Base-by-base conservation (phyloP, 2,113 vertebrate genomes). In the Micromys minutus region DNA sequence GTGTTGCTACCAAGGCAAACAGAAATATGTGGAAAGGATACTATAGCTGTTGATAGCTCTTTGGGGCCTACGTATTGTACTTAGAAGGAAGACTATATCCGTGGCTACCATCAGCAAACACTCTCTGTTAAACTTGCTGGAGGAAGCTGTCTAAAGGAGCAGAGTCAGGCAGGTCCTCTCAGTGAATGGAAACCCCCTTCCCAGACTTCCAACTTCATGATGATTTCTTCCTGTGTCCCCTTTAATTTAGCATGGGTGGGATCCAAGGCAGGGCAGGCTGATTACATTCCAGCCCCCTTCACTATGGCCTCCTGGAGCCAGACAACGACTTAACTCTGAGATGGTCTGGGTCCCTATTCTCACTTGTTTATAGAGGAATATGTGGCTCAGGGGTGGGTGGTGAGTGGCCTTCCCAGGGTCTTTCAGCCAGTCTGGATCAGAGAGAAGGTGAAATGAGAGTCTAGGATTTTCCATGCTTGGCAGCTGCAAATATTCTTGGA, bases 1-100 rank as follows among this genome's bases (percentile, higher is more conserved):
- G 91, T 89, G 97, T 97, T 63, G 96, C 75, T 95, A 96, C 93
- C 42, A 39, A 95, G 91, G 95, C 47, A 92, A 83, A 63, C 93
- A 95, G 96, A 97, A 97, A 96, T 91, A 95, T 80, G 39, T 81
- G 90, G 89, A 91, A 67, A 39, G 21, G 36, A 83, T 90, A 84
- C 59, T 94, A 77, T 39, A 76, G 88, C 71, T 55, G 1, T 91
- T 92, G 15, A 29, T 89, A 97, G n/a, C 39, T 96, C 89, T 88
- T 93, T 83, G 17, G 63, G 71, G 84, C 93, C 91, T 91, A 96
- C 96, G 76, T 96, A 91, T 86, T 92, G 39, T 92, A 96, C 92
- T 89, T 90, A 85, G 42, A 21, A 31, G 16, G 31, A 94, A 97
- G 96, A 71, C 63, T 39, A 89, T 0, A 3, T 75, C 50, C n/a